Evolutionary conservation across 2,888 invertebrate genomes (phyloP).

Genomic region (Lasioglossum malachurum): DNA sequence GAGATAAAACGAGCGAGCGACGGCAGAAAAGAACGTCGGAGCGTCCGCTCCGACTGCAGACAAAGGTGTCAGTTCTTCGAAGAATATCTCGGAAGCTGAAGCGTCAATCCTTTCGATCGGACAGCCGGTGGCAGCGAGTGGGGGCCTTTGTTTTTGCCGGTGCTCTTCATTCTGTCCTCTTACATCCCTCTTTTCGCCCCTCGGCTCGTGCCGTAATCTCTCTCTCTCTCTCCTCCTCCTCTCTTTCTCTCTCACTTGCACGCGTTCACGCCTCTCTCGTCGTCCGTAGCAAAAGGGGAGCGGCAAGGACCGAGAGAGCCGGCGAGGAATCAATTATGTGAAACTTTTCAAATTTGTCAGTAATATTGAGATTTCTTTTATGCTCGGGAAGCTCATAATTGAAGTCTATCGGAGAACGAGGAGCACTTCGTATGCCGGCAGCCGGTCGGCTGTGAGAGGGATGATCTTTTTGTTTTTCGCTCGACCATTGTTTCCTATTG

Average conservation of each 20-base stretch:
- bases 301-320: conserved; percentile 49
- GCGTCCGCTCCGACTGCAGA: conserved; percentile 68
- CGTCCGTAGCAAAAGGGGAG: conserved; percentile 58
- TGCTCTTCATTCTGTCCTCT: conserved; percentile 73
- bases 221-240: conserved; percentile 21
- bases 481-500: conserved; percentile 82
- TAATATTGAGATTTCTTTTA: conserved; percentile 85
- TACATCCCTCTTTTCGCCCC: conserved; percentile 70
- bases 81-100: conserved; percentile 75
- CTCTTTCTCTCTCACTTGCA: conserved; percentile 17
- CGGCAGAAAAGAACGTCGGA: conserved; percentile 67
- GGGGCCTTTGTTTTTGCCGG: conserved; percentile 76
- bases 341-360: conserved; percentile 85
- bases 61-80: conserved; percentile 78
- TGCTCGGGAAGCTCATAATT: conserved; percentile 82
- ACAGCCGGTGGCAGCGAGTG: conserved; percentile 65
- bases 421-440: conserved; percentile 60
- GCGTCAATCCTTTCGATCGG: conserved; percentile 82
- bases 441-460: conserved; percentile 49
- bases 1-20: conserved; percentile 25
- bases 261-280: conserved; percentile 46
- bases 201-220: conserved; percentile 33
- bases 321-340: conserved; percentile 83
- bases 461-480: conserved; percentile 83
- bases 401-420: conserved; percentile 82